Evolutionary conservation across 2,888 invertebrate genomes (phyloP), one percentile per base, ranked within the genome.

Genomic region (Cremastobaeus sp.): DNA sequence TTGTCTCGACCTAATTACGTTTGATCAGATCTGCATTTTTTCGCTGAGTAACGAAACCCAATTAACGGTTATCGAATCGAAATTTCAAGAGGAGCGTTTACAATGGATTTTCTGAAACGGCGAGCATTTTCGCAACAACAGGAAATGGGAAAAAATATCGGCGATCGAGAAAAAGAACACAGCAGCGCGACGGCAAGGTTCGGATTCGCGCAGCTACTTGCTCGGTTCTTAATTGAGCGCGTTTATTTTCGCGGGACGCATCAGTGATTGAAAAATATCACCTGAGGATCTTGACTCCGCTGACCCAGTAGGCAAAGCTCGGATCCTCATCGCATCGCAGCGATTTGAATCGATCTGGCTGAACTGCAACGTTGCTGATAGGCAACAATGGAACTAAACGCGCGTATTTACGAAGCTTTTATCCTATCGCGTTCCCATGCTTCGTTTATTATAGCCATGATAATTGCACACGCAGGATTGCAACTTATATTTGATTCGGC

Each of bases 1-100:
- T 5, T 20, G 6, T 83, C 83, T 80, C 83, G 83, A 83, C 84
- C 82, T 81, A 83, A 84, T 84, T 83, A 82, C 12, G 12, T 12
- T 14, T 34, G 14, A 34, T 34, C 34, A 34, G 34, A 34, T 14
- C 12, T 3, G 14, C 11, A 3, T 1, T 12, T 34, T 11, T 34
- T 34, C 6, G 12, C 12, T 14, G 12, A 12, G 34, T 80, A 76
- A 70, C 72, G 17, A 17, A 17, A 17, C 17, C 6, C 14, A 43
- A 25, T 43, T 43, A 43, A 43, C 14, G 30, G 8, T 17, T 11
- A 21, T 18, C 6, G 1, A 30, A 48, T n/a, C 11, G n/a, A 32
- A 48, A 48, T 25, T 30, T 18, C 4, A 11, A 20, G 11, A 3
- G 11, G 11, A 11, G 20, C 25, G 12, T 18, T 30, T 32, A 32